Evolutionary conservation across 2,888 invertebrate genomes (phyloP).

Genomic region (Standfussiana lucernea): DNA sequence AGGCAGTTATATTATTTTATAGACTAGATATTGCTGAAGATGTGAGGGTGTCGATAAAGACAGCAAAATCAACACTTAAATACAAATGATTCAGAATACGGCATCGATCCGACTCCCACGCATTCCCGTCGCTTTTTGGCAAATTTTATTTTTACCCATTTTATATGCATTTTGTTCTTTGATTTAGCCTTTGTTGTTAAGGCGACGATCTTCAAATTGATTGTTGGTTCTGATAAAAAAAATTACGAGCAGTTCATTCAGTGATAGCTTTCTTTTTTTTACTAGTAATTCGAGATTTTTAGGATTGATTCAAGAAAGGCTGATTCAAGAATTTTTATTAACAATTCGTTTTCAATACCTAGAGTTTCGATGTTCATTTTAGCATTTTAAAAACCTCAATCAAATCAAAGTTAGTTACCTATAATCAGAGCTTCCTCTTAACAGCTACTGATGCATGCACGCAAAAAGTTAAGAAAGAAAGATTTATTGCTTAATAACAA

Average conservation of each 20-base stretch:
- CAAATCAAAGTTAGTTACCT: neutral
- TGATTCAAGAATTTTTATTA: neutral
- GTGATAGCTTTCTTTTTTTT: neutral
- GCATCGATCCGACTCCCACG: slow-evolving; percentile 66
- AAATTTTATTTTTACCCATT: slow-evolving; percentile 64
- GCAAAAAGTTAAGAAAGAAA: slow-evolving; percentile 62
- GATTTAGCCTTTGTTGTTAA: slow-evolving; percentile 64
- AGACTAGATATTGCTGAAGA: neutral
- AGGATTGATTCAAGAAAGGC: neutral
- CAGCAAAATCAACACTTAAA: slow-evolving; percentile 28
- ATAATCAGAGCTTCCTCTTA: slow-evolving; percentile 47
- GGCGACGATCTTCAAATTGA: slow-evolving; percentile 19
- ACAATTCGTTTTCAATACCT: neutral
- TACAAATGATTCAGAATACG: slow-evolving; percentile 54
- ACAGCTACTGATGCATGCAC: slow-evolving; percentile 57
- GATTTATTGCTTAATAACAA: slow-evolving; percentile 72
- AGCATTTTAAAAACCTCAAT: neutral
- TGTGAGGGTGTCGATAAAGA: neutral
- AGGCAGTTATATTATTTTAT: neutral
- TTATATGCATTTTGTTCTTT: slow-evolving; percentile 67
- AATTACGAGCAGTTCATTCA: neutral
- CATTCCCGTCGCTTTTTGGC: slow-evolving; percentile 64
- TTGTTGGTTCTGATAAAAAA: neutral
- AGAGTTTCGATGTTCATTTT: neutral
- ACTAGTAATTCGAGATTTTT: neutral